Evolutionary conservation across 2,113 vertebrate genomes (phyloP).

Genomic region (Cyprinodon brontotheroides): DNA sequence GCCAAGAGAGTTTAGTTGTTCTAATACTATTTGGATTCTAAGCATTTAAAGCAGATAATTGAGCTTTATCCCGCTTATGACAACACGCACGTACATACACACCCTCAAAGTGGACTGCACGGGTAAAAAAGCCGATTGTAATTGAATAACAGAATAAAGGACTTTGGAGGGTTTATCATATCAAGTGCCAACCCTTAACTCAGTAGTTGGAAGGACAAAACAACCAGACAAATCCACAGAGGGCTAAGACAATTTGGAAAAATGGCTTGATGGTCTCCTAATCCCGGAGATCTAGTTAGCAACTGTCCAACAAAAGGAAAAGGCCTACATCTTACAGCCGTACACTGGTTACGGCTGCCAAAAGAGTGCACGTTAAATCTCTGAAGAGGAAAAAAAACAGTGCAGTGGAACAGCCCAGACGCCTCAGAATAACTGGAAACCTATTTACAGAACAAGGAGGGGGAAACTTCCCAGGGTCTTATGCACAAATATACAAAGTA

Average conservation of each 20-base stretch:
- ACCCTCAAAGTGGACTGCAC: conserved; percentile 12
- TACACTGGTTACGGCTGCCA: not conserved
- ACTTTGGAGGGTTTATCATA: conserved; percentile 59
- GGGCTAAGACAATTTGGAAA: conserved; percentile 63
- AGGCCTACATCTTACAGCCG: conserved; percentile 27
- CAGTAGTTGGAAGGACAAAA: conserved; percentile 44
- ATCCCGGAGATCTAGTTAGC: conserved; percentile 67
- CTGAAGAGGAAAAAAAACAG: not conserved
- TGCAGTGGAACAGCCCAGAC: not conserved
- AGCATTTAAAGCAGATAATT: conserved; percentile 23
- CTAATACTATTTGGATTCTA: conserved; percentile 15
- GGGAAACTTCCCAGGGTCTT: not conserved
- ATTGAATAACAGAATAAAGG: conserved; percentile 62
- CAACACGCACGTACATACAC: conserved; percentile 6
- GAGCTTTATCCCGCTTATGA: conserved; percentile 19
- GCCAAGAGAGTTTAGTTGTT: conserved; percentile 9
- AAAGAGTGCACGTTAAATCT: not conserved
- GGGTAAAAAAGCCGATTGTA: conserved; percentile 31
- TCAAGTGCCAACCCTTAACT: conserved; percentile 52
- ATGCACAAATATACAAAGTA: not conserved
- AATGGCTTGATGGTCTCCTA: conserved; percentile 53
- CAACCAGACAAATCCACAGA: conserved; percentile 57
- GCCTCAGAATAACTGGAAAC: not conserved
- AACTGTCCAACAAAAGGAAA: conserved; percentile 40
- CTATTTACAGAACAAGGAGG: not conserved